Evolutionary conservation across 2,113 vertebrate species (phyloP).

Genomic region (Antigone vipio): DNA sequence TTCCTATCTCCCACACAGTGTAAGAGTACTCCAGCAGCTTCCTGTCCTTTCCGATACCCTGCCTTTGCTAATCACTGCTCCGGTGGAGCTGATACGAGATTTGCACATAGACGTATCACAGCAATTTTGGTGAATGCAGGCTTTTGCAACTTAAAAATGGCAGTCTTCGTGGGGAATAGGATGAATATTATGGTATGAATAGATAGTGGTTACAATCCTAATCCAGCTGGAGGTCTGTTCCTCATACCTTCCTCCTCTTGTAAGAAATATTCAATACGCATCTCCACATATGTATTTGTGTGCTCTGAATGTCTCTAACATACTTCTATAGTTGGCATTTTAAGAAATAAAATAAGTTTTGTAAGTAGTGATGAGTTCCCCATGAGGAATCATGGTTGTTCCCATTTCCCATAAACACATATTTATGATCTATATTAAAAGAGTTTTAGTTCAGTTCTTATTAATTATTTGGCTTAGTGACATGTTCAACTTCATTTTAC

Average conservation of each 20-base stretch:
- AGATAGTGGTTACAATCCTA: not conserved
- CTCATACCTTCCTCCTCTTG: not conserved
- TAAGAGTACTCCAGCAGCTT: not conserved
- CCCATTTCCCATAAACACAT: not conserved
- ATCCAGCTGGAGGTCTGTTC: not conserved
- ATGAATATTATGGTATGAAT: not conserved
- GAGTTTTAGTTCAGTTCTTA: not conserved
- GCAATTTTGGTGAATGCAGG: not conserved
- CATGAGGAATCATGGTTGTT: not conserved
- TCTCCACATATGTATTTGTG: not conserved
- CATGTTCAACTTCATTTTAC: not conserved
- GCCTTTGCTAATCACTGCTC: not conserved
- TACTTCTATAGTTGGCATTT: not conserved
- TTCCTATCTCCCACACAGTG: not conserved
- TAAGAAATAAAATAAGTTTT: not conserved
- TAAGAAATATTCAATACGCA: not conserved
- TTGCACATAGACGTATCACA: not conserved
- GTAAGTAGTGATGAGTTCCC: not conserved
- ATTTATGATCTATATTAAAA: not conserved
- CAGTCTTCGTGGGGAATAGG: not conserved
- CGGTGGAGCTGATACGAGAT: not conserved
- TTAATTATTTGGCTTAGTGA: not conserved
- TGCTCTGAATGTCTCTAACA: not conserved
- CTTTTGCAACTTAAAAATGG: not conserved
- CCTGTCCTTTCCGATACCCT: not conserved